Base-by-base conservation (phyloP, 1,140 invertebrate genomes). In the Drosophila dunni region DNA sequence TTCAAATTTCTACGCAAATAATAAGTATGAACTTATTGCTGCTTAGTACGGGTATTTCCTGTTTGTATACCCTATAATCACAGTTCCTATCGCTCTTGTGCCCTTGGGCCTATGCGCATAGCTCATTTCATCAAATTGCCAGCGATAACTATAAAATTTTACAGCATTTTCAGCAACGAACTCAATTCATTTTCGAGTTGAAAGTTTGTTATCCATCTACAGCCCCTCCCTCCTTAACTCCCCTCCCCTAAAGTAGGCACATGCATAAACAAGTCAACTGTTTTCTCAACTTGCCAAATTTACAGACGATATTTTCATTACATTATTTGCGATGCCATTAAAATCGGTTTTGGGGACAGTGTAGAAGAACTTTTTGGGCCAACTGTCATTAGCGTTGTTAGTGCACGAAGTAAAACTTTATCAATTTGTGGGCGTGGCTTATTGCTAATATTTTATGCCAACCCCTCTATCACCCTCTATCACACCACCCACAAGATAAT, bases 371-470 rank as follows among this genome's bases (percentile, higher is more conserved):
- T 81, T 88, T 24, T 83, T 84, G 78, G 83, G 54, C 46, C 80
- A 89, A 88, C 84, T 89, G 84, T 89, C 84, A 89, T 88, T 88
- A 86, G 82, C 76, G 72, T 86, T 86, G 81, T 81, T 85, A 71
- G 84, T 69, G 65, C 45, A 61, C 45, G 17, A 38, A 34, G 45
- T 44, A 70, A 84, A 88, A 89, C 82, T 85, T 85, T 85, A 85
- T 85, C 81, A 85, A 85, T 85, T 85, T 86, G 84, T 89, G 83
- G 82, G 84, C 76, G 79, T 82, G 82, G 82, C 60, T 50, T 56
- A n/a, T 58, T 34, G 68, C 77, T 74, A 73, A 84, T 84, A 88
- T 84, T 89, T 83, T 84, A 88, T 88, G 78, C 80, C 69, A 53
- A 50, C 61, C 80, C 62, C 17, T 3, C 9, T 17, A 36, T 3